Conservation (phyloP, 2,113 vertebrate species). For the human (Homo sapiens) region DNA sequence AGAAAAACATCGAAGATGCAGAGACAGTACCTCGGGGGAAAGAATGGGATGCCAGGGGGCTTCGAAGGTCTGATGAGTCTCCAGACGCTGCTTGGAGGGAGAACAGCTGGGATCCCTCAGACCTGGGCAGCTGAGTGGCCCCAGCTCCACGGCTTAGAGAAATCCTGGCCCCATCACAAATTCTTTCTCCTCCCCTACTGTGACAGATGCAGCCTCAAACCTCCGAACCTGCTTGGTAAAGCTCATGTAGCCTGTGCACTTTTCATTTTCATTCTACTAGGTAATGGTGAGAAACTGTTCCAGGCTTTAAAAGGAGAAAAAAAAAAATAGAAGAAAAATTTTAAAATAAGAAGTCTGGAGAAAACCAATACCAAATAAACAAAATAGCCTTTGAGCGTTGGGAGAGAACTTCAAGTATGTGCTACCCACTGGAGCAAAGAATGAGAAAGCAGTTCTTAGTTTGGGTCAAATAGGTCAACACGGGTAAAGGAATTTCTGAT, state of each 20-base stretch:
- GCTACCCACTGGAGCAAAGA: background rate
- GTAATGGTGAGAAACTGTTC: background rate
- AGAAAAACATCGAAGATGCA: rapidly evolving
- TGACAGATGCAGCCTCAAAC: rapidly evolving
- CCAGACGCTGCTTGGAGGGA: background rate
- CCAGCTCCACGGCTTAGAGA: background rate
- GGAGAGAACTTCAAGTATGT: background rate
- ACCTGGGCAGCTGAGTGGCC: background rate
- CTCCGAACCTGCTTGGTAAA: background rate
- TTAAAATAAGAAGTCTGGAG: background rate
- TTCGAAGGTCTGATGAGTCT: rapidly evolving
- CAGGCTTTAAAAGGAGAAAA: background rate
- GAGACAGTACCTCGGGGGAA: background rate
- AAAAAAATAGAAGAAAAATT: background rate
- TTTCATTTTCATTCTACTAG: background rate
- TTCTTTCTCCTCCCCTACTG: background rate
- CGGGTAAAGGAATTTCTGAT: background rate
- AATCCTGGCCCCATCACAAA: background rate
- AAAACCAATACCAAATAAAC: background rate
- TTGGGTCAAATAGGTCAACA: background rate
- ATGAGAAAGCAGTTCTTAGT: background rate
- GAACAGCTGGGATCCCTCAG: background rate
- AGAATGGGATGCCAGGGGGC: rapidly evolving
- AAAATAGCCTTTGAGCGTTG: background rate
- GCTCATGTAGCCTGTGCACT: rapidly evolving